A percentile compares a stretch with the other conserved stretches of the same genome.
Evolutionary conservation across 2,797 vertebrate species (phyloP).

Genomic region (Artibeus jamaicensis): DNA sequence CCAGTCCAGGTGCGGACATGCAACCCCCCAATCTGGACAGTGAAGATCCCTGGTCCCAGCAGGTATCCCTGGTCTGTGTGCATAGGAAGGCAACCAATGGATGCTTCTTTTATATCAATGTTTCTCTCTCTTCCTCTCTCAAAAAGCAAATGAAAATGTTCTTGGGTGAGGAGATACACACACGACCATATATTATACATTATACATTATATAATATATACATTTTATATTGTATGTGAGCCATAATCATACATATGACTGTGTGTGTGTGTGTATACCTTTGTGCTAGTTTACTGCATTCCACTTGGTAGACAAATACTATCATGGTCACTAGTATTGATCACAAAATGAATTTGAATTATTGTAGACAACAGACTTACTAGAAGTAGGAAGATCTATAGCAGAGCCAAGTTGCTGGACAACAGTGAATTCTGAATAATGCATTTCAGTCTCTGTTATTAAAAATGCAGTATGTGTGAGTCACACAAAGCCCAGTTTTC

Average conservation of each 20-base stretch:
- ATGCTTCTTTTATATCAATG: no score
- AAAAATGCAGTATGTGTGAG: conserved; percentile 74
- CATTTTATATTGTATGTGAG: neutral
- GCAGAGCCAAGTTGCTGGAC: conserved; percentile 56
- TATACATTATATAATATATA: neutral
- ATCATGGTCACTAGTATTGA: neutral
- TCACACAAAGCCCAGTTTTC: conserved; percentile 62
- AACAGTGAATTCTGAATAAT: conserved; percentile 69
- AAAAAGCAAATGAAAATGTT: no score
- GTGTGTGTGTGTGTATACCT: no score
- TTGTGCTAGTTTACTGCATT: neutral
- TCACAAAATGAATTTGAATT: conserved; percentile 40
- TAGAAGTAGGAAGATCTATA: neutral
- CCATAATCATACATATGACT: neutral
- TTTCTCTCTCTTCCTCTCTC: no score
- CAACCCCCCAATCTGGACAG: no score
- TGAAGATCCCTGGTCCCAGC: no score
- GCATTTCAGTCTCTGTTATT: conserved; percentile 67
- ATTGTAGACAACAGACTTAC: conserved; percentile 11
- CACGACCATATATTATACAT: no score
- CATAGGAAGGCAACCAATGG: no score
- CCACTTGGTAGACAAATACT: neutral
- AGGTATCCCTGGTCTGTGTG: no score
- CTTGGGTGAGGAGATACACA: no score
- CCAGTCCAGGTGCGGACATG: no score